Evolutionary conservation across 2,797 vertebrate genomes (phyloP), one percentile per base, ranked within the genome.

Genomic region (Microctenopoma stevenorrisi): DNA sequence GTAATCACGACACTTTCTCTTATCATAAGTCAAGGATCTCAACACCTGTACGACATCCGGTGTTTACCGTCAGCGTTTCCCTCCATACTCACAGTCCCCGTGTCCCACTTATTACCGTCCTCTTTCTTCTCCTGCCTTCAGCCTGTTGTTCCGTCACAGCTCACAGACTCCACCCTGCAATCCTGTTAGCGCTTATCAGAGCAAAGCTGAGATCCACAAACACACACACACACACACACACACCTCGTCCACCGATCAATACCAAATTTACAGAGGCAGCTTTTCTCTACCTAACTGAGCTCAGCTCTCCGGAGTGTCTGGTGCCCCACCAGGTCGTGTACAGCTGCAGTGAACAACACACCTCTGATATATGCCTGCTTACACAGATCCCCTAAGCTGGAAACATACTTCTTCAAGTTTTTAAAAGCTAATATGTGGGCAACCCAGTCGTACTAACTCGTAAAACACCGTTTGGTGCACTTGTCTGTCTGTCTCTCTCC

Each of bases 141-240:
- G 69, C 79, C 74, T 74, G 78, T 81, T 68, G 83, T 79, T 74
- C 74, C 26, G 65, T 88, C 79, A 86, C 82, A 77, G 70, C 69
- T 84, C 79, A 68, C 68, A 75, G 78, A 81, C 72, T 81, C 84
- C 74, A 62, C 76, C 79, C 73, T 22, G 68, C 61, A 18, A 90
- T 88, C 86, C 81, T 87, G 86, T 90, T 88, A 91, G 86, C 48
- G 74, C 73, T 85, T 70, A 90, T 87, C 76, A 76, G 86, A 83
- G 85, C 82, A 62, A 64, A 78, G 79, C 81, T 82, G 26, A 22
- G 51, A 55, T 78, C 69, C 78, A 85, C 72, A 58, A 64, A 57
- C 50, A 68, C 57, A 66, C 62, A 49, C 79, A 76, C 68, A 40
- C 44, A 50, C 28, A 51, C 62, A 62, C 28, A 51, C 42, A 42